Evolutionary conservation across 2,113 vertebrate genomes (phyloP).

Genomic region (Aleadryas rufinucha): DNA sequence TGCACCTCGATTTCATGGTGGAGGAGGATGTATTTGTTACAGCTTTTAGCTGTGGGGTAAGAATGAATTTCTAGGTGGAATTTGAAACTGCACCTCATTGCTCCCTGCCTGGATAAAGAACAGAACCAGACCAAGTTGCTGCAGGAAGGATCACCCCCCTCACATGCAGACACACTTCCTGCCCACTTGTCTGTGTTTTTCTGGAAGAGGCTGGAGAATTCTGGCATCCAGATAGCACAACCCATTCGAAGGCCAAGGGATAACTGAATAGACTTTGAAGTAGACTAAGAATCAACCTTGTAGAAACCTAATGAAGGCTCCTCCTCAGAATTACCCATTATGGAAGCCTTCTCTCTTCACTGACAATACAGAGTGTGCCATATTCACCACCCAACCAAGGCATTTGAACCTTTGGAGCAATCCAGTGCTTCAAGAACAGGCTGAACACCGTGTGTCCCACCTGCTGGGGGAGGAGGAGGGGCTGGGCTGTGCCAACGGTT

Average conservation of each 20-base stretch:
- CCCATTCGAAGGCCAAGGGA: neutral
- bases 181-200: neutral
- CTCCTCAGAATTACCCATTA: neutral
- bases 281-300: neutral
- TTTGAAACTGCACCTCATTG: neutral
- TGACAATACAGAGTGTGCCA: neutral
- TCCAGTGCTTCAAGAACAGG: neutral
- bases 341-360: neutral
- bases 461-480: neutral
- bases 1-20: neutral
- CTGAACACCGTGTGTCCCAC: neutral
- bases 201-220: neutral
- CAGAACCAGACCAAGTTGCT: neutral
- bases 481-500: neutral
- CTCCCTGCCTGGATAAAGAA: neutral
- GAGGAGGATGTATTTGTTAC: neutral
- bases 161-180: neutral
- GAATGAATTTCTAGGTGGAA: neutral
- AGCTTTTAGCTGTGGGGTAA: neutral
- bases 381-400: neutral
- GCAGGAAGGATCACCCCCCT: neutral
- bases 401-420: neutral
- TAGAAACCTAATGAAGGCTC: neutral
- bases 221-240: neutral
- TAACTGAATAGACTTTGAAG: neutral